phyloP scores from a whole-genome alignment of 2,888 invertebrate genomes.

The Heliconius ismenius region DNA sequence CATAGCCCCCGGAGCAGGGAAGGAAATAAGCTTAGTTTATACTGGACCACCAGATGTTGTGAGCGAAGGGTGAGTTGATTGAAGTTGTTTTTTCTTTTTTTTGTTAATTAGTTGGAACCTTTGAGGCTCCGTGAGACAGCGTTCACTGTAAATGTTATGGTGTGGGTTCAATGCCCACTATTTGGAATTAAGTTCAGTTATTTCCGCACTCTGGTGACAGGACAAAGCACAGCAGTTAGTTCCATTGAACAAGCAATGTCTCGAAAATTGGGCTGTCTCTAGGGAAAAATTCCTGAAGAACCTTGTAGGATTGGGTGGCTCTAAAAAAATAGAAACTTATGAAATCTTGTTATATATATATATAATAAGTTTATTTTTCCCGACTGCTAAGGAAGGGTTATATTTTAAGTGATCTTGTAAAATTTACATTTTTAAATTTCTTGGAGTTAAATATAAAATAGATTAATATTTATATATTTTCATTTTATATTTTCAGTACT shows the following conservation, averaged over 20 bases:
- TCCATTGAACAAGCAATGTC: background rate
- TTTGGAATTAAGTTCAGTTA: background rate
- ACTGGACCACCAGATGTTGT: conserved; percentile 57
- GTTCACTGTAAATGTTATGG: no score
- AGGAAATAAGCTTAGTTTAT: conserved; percentile 56
- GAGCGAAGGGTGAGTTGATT: conserved; percentile 59
- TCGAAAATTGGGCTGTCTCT: background rate
- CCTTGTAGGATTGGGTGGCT: no score
- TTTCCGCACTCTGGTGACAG: no score
- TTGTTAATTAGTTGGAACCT: background rate
- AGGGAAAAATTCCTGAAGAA: no score
- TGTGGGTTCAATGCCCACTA: background rate
- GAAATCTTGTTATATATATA: no score
- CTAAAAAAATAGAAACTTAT: no score
- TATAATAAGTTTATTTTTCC: no score
- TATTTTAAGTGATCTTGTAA: no score
- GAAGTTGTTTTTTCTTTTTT: background rate
- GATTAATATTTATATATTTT: background rate
- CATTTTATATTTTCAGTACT: conserved; percentile 53
- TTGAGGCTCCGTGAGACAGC: background rate
- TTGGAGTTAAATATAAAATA: background rate
- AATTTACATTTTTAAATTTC: background rate
- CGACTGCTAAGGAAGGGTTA: no score
- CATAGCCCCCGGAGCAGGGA: conserved; percentile 55
- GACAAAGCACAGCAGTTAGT: no score